phyloP scores from a whole-genome alignment of 2,888 invertebrate species.

The Keiferia lycopersicella region DNA sequence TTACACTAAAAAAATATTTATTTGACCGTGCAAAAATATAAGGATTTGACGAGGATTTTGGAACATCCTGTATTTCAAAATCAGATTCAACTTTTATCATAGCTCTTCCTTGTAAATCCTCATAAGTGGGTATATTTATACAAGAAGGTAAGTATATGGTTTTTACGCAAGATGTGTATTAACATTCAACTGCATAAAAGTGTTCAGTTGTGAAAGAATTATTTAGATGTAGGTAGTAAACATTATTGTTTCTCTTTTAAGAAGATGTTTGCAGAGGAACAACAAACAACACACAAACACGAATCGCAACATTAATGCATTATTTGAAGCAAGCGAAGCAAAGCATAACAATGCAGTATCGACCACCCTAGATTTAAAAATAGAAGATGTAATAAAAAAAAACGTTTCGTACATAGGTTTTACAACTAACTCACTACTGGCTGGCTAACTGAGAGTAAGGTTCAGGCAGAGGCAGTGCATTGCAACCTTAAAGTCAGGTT shows the following conservation, averaged over 20 bases:
- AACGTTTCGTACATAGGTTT: not conserved
- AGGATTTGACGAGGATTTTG: no score
- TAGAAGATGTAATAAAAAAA: not conserved
- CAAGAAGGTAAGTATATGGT: no score
- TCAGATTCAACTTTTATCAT: not conserved
- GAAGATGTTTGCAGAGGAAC: constrained; percentile 33
- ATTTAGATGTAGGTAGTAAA: not conserved
- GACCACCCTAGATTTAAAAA: constrained; percentile 20
- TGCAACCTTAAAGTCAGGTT: no score
- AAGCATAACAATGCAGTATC: constrained; percentile 23
- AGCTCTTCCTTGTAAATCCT: not conserved
- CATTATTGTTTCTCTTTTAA: not conserved
- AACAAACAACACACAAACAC: constrained; percentile 76
- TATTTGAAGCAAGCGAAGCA: constrained; percentile 57
- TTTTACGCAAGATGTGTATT: constrained; percentile 3
- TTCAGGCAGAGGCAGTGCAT: no score
- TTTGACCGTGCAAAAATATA: no score
- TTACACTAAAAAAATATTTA: no score
- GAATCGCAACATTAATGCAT: constrained; percentile 72
- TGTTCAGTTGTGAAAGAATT: constrained; percentile 12
- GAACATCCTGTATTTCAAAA: no score
- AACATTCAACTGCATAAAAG: not conserved
- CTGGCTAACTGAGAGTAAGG: not conserved
- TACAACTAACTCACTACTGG: not conserved
- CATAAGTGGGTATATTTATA: no score